These are phyloP conservation scores for Drosophila algonquin DNA, from an alignment of 2,888 invertebrate genomes.

Conservation along the genomic window DNA sequence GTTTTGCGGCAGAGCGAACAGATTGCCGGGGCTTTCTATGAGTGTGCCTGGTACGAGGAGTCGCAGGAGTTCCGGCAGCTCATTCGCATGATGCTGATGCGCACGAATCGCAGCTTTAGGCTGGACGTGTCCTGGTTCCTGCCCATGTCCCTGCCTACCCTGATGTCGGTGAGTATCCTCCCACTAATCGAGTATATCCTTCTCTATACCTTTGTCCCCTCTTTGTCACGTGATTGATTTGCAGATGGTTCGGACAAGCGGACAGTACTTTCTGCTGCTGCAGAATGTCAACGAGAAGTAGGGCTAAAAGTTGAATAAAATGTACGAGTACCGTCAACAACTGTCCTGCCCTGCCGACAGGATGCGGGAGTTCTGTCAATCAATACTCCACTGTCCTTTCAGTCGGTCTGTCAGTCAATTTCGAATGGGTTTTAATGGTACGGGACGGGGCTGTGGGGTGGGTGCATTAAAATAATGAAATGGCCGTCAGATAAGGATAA, in stretches of 20 bases:
- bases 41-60: constrained; percentile 76
- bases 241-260: constrained; percentile 78
- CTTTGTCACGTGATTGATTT: constrained; percentile 34
- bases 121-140: constrained; percentile 80
- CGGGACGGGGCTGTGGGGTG: constrained; percentile 17
- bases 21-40: constrained; percentile 72
- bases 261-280: constrained; percentile 79
- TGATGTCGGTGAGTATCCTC: constrained; percentile 68
- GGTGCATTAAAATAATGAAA: constrained; percentile 74
- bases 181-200: too few relatives aligned
- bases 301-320: constrained; percentile 18
- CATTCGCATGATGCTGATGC: constrained; percentile 78
- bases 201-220: too few relatives aligned
- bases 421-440: constrained; percentile 40
- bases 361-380: constrained; percentile 34
- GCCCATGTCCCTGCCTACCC: constrained; percentile 77
- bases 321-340: neutral
- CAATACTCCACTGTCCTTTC: constrained; percentile 24
- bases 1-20: constrained; percentile 59
- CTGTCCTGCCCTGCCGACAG: constrained; percentile 23
- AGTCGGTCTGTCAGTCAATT: constrained; percentile 28
- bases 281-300: constrained; percentile 69
- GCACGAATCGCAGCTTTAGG: constrained; percentile 63
- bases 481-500: constrained; percentile 62
- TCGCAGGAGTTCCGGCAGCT: constrained; percentile 68